Evolutionary conservation across 2,888 invertebrate species (phyloP).

Genomic region (Fragum fragum): DNA sequence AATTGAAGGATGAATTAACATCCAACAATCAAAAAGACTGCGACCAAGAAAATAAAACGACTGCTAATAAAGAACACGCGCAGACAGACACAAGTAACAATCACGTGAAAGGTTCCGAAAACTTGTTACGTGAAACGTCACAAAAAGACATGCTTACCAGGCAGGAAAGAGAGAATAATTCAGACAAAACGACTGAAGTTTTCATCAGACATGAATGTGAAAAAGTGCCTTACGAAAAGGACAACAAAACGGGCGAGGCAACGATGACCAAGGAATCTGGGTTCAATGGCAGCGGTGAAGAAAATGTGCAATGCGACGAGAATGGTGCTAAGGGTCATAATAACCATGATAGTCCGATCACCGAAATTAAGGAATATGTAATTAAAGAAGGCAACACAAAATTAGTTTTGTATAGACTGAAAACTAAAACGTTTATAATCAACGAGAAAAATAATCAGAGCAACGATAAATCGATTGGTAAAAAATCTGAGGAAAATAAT

Average conservation of each 20-base stretch:
- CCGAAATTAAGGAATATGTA: conserved; percentile 22
- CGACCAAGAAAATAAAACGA: not conserved
- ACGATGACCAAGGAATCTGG: not conserved
- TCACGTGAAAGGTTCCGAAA: not conserved
- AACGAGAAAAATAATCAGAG: conserved; percentile 9
- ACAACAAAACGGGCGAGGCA: not conserved
- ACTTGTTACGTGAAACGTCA: not conserved
- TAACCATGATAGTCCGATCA: not conserved
- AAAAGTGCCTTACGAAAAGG: no score
- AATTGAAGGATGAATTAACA: not conserved
- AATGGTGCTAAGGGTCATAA: not conserved
- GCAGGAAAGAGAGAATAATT: no score
- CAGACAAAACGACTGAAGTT: no score
- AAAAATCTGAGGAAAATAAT: not conserved
- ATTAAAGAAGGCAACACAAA: conserved; percentile 36
- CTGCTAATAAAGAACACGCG: not conserved
- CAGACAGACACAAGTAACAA: not conserved
- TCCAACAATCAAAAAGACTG: not conserved
- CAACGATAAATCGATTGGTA: not conserved
- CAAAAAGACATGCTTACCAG: not conserved
- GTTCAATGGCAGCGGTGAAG: not conserved
- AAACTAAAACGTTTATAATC: conserved; percentile 1
- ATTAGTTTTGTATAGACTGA: conserved; percentile 46
- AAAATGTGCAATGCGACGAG: not conserved
- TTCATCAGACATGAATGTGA: no score